Base-by-base conservation (phyloP, 2,888 invertebrate species). In the Dorcus hopei region DNA sequence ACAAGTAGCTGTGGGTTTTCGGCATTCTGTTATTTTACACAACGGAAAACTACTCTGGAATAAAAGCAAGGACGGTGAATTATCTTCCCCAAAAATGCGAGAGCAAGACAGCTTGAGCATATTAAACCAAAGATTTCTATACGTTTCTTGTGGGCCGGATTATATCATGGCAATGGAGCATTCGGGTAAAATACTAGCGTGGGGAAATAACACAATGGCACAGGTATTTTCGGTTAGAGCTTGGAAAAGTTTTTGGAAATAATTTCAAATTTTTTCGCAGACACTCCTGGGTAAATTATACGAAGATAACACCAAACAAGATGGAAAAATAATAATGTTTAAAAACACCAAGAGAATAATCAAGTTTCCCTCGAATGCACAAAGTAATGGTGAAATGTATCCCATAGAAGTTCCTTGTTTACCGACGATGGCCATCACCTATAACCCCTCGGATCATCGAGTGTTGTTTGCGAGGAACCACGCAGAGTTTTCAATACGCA, bases 41-140 rank as follows among this genome's bases (percentile, higher is more conserved):
- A 71, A 73, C 51, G 77, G 77, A 1, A 73, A 72, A 62, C 68
- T 79, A 16, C 61, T 75, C 38, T 95, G 95, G 93, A 95, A 96
- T 2, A 85, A 92, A 62, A 95, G 93, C 78, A 84, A 93, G 61
- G 95, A 96, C 73, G 94, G 95, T 39, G 96, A 96, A 75, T 80
- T 96, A 54, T 94, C 93, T 16, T 87, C 86, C 57, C 89, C 90
- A 2, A 85, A 85, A 60, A 58, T 77, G 14, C 67, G 71, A 11
- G 74, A 75, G 26, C 70, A 74, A 48, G 75, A 77, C 52, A 71
- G 68, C 52, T 59, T 74, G 49, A 60, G 59, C 9, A 69, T 70
- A 48, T 69, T 74, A 50, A 66, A 68, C 8, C 75, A 76, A 57
- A 71, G 71, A 54, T 78, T 77, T 63, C 58, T 71, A 9, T 72